Base-by-base conservation (phyloP, 2,888 invertebrate genomes). In the Drosophila neotestacea region DNA sequence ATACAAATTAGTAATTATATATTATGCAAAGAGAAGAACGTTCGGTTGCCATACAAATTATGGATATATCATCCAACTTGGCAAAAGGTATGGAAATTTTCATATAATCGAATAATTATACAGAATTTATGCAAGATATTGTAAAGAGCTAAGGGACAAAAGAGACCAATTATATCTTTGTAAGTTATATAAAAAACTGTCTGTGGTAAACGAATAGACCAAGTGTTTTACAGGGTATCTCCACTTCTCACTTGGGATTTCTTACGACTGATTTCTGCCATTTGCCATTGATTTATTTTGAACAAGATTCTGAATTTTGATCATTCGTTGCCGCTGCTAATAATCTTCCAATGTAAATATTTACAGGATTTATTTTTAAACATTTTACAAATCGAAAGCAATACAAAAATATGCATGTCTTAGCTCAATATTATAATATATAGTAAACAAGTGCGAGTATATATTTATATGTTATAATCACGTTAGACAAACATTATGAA, bases 281-380 rank as follows among this genome's bases (percentile, higher is more conserved):
- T 46, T 72, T 58, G 66, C 61, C 46, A 36, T 38, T 77, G 77
- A 77, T 76, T 76, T 76, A 76, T 77, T 75, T 60, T 61, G 34
- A 36, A 55, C 62, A 48, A 50, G 22, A 54, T 60, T 66, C 48
- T 39, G 42, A 58, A 51, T 56, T 58, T 58, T 34, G 32, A 55
- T 42, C 50, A 34, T 28, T 58, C 32, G 36, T 47, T 44, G 56
- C 42, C 55, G 46, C 56, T 54, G 47, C 41, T 58, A 58, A 68
- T 79, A 66, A 70, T 54, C 68, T 56, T 78, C 50, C 70, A 79
- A 79, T 88, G 83, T 88, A 85, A 85, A 85, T 85, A 88, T 89
- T 85, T 85, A 85, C 80, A 76, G 46, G 38, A 39, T 81, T 85
- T 81, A 85, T 87, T 85, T 89, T 71, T 81, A 68, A 72, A 81